phyloP scores from a whole-genome alignment of 1,140 invertebrate species.

The Hycleus cichorii region DNA sequence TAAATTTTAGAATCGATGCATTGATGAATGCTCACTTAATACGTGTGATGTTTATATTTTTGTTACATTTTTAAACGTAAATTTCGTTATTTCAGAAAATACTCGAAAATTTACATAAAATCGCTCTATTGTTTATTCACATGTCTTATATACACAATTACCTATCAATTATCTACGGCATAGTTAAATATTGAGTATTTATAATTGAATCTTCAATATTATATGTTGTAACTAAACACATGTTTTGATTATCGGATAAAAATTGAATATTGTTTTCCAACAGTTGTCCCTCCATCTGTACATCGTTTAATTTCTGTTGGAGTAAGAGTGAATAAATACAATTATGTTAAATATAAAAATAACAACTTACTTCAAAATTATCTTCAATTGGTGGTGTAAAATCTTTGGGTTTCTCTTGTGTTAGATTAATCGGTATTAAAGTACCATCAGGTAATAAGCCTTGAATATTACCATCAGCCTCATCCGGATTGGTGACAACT shows the following conservation, averaged over 20 bases:
- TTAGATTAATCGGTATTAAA: slow-evolving; percentile 43
- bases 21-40: too few relatives aligned
- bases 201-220: slow-evolving; percentile 17
- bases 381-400: not conserved
- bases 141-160: not conserved
- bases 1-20: too few relatives aligned
- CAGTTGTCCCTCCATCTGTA: slow-evolving; percentile 3
- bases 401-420: not conserved
- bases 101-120: too few relatives aligned
- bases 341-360: not conserved
- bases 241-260: slow-evolving; percentile 35
- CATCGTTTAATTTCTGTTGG: slow-evolving; percentile 2
- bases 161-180: slow-evolving; percentile 10
- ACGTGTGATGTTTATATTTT: too few relatives aligned
- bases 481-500: slow-evolving; percentile 45
- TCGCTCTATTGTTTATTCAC: not conserved
- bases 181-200: slow-evolving; percentile 20
- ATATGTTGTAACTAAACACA: slow-evolving; percentile 36
- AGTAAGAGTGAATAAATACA: not conserved
- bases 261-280: slow-evolving; percentile 3
- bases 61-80: too few relatives aligned
- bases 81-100: too few relatives aligned
- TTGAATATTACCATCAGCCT: slow-evolving; percentile 45
- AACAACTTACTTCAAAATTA: not conserved
- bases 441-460: slow-evolving; percentile 46